Evolutionary conservation across 2,888 invertebrate genomes (phyloP).

Genomic region (Melanotus villosus): DNA sequence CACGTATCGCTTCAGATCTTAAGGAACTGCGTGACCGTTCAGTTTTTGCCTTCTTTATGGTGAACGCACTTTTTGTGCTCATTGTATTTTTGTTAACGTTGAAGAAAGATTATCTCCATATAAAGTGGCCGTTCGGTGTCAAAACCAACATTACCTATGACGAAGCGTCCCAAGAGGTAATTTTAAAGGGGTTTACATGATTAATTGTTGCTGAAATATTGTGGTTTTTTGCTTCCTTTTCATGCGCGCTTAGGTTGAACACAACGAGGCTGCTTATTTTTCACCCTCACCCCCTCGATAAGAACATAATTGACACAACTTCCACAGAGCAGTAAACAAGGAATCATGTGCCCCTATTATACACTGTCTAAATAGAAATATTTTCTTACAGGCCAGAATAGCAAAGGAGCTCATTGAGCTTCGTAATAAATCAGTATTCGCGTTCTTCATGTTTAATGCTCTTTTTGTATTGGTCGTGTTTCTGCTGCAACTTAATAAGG

Average conservation of each 20-base stretch:
- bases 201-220: conserved; percentile 42
- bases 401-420: conserved; percentile 93
- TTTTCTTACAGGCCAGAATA: conserved; percentile 84
- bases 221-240: not conserved
- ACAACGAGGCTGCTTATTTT: too few species aligned
- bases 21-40: conserved; percentile 96
- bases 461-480: conserved; percentile 99
- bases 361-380: conserved; percentile 67
- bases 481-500: conserved; percentile 99
- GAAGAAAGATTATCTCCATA: conserved; percentile 96
- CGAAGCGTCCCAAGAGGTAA: conserved; percentile 93
- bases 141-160: conserved; percentile 94
- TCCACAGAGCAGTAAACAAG: conserved; percentile 53
- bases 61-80: conserved; percentile 98
- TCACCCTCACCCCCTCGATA: too few species aligned
- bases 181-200: conserved; percentile 65
- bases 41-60: conserved; percentile 98
- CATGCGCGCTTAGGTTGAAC: not conserved
- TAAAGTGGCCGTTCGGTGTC: conserved; percentile 97
- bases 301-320: too few species aligned
- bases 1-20: conserved; percentile 90
- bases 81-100: conserved; percentile 98
- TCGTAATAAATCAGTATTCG: conserved; percentile 97
- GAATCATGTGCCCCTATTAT: conserved; percentile 73
- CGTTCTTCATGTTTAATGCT: conserved; percentile 99